These are phyloP conservation scores for Ardeotis arabs DNA, from an alignment of 2,113 vertebrate species.

Conservation along the genomic window DNA sequence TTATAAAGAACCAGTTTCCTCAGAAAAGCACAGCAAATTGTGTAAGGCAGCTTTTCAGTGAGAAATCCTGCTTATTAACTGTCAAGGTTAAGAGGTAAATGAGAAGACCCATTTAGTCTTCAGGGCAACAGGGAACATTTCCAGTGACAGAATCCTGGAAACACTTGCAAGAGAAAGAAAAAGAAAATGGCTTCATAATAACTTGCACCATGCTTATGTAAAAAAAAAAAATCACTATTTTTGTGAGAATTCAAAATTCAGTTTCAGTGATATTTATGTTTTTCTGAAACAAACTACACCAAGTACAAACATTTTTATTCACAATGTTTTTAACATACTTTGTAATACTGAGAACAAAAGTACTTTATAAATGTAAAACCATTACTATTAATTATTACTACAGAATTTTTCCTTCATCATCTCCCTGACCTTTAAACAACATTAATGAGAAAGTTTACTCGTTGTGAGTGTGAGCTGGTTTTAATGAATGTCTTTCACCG, in stretches of 20 bases:
- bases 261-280: not conserved
- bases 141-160: not conserved
- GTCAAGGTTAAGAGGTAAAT: not conserved
- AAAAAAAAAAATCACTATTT: not conserved
- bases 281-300: not conserved
- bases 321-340: not conserved
- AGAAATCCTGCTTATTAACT: not conserved
- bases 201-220: not conserved
- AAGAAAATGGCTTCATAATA: not conserved
- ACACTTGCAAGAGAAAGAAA: not conserved
- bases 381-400: not conserved
- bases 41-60: not conserved
- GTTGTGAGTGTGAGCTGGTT: not conserved
- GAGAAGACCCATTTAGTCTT: not conserved
- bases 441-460: not conserved
- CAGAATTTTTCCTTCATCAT: not conserved
- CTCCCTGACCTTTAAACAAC: not conserved
- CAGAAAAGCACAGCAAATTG: not conserved
- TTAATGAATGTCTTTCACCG: conserved; percentile 1
- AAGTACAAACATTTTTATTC: not conserved
- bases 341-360: not conserved
- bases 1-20: not conserved
- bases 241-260: not conserved
- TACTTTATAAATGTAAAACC: not conserved
- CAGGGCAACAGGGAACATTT: not conserved